These are phyloP conservation scores for Mastomys coucha DNA, from an alignment of 2,113 vertebrate genomes.

Conservation along the genomic window DNA sequence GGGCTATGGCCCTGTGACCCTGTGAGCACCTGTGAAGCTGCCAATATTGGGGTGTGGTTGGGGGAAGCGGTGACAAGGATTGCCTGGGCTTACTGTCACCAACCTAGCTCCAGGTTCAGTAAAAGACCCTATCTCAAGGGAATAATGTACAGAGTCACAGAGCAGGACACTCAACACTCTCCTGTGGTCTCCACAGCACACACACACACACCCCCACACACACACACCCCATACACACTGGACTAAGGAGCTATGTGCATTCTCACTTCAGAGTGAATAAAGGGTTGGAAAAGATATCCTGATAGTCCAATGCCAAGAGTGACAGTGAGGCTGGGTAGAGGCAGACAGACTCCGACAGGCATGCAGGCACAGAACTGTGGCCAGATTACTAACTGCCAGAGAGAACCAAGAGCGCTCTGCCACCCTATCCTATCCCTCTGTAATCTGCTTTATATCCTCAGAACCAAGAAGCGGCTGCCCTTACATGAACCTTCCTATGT, in stretches of 20 bases:
- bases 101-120: neutral
- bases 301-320: neutral
- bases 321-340: neutral
- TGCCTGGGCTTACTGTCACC: neutral
- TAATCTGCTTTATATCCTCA: neutral
- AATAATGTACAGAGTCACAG: neutral
- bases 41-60: neutral
- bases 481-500: neutral
- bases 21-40: neutral
- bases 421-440: neutral
- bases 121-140: neutral
- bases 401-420: neutral
- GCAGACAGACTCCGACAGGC: neutral
- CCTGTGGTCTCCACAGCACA: neutral
- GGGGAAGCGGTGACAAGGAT: neutral
- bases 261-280: neutral
- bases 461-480: neutral
- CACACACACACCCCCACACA: neutral
- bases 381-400: neutral
- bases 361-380: neutral
- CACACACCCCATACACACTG: neutral
- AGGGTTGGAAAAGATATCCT: neutral
- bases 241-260: neutral
- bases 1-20: neutral
- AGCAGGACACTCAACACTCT: neutral